phyloP scores from a whole-genome alignment of 2,888 invertebrate species.

The Diarsia mendica region DNA sequence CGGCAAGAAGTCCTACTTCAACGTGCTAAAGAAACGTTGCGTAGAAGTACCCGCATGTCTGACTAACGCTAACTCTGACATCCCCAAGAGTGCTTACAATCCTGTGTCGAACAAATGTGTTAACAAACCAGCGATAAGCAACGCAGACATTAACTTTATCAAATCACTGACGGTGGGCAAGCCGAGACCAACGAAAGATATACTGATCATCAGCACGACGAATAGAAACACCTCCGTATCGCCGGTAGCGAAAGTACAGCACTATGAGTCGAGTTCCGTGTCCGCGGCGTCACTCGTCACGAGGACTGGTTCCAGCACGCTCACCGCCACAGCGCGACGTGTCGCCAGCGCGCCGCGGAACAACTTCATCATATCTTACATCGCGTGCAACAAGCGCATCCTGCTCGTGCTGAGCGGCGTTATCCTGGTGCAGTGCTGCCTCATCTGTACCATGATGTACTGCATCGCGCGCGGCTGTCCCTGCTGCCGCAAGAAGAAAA shows the following conservation, averaged over 20 bases:
- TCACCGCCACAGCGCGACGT: accelerated
- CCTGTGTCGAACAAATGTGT: conserved; percentile 76
- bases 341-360: background rate
- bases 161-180: conserved; percentile 64
- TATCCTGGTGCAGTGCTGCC: conserved; percentile 76
- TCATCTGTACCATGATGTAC: conserved; percentile 78
- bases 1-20: conserved; percentile 75
- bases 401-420: conserved; percentile 70
- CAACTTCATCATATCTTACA: conserved; percentile 38
- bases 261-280: background rate
- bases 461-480: conserved; percentile 72
- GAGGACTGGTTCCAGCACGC: accelerated
- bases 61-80: conserved; percentile 60
- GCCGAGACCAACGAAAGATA: conserved; percentile 71
- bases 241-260: accelerated
- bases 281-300: background rate
- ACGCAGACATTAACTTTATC: conserved; percentile 76
- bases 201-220: conserved; percentile 72
- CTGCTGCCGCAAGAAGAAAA: conserved; percentile 71
- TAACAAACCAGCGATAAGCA: conserved; percentile 63
- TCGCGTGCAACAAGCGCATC: conserved; percentile 69
- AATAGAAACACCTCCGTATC: background rate
- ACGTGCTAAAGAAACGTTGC: conserved; percentile 73
- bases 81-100: conserved; percentile 73
- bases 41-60: conserved; percentile 72